These are phyloP conservation scores for Neodiprion virginianus DNA, from an alignment of 1,140 invertebrate species.

Conservation along the genomic window DNA sequence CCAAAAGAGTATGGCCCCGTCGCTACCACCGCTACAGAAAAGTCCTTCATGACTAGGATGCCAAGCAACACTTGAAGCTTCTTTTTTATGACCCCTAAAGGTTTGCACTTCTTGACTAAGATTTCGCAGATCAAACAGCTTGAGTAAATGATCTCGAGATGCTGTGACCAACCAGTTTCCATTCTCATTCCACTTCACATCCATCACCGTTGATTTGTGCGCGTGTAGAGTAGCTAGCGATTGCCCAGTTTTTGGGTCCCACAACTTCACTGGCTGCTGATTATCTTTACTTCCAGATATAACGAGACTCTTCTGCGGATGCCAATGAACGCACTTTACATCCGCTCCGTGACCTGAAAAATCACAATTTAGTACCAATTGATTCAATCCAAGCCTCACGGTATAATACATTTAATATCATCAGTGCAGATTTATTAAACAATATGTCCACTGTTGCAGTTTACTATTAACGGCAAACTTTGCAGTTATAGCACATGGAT, in stretches of 20 bases:
- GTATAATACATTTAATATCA: conserved; percentile 19
- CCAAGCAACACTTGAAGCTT: conserved; percentile 97
- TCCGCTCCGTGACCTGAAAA: conserved; percentile 94
- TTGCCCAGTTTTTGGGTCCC: conserved; percentile 97
- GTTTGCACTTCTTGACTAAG: conserved; percentile 92
- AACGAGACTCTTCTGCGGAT: conserved; percentile 95
- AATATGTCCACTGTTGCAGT: conserved; percentile 1
- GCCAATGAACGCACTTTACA: conserved; percentile 99
- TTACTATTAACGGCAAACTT: no score
- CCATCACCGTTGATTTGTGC: conserved; percentile 99
- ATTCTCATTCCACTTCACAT: conserved; percentile 98
- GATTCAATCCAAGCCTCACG: background rate
- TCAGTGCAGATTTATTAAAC: conserved; percentile 1
- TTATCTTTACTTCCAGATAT: conserved; percentile 99
- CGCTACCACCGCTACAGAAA: conserved; percentile 96
- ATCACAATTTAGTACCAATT: conserved; percentile 24
- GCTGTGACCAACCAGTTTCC: conserved; percentile 99
- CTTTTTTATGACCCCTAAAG: conserved; percentile 98
- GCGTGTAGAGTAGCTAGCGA: conserved; percentile 91
- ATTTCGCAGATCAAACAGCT: conserved; percentile 98
- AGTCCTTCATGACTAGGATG: conserved; percentile 96
- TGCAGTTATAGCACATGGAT: conserved; percentile 10
- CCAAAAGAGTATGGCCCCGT: conserved; percentile 98
- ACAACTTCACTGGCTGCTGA: conserved; percentile 99
- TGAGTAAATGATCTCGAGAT: conserved; percentile 96